Conservation (phyloP, 1,140 invertebrate species). For the Araneus ventricosus region DNA sequence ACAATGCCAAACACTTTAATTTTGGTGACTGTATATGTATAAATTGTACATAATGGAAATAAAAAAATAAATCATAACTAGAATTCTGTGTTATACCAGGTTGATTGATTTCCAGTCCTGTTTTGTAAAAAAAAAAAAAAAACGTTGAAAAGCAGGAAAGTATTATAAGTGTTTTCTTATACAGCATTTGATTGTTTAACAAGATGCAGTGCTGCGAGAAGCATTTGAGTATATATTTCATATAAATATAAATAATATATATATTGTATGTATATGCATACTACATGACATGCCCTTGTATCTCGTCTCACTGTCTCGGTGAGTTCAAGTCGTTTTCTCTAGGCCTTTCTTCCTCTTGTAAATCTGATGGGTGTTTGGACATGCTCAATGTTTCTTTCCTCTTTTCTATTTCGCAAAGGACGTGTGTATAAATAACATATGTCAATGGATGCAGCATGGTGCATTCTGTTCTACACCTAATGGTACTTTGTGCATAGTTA, state of each 20-base stretch:
- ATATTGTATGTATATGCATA: constrained; percentile 16
- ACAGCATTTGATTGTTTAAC: constrained; percentile 6
- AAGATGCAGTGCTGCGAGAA: not conserved
- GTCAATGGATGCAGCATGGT: constrained; percentile 35
- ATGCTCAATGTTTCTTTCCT: constrained; percentile 72
- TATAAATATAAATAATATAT: constrained; percentile 37
- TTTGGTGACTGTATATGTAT: constrained; percentile 47
- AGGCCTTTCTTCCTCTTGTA: constrained; percentile 44
- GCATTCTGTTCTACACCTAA: constrained; percentile 47
- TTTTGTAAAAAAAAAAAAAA: constrained; percentile 39
- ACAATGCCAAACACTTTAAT: constrained; percentile 34
- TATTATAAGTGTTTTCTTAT: constrained; percentile 35
- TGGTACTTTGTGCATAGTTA: constrained; percentile 56
- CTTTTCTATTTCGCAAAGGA: constrained; percentile 47
- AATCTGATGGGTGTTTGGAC: constrained; percentile 59
- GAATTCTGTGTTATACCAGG: constrained; percentile 28
- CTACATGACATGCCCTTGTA: not conserved
- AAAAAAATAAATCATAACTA: not conserved
- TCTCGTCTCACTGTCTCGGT: not conserved
- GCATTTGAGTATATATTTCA: constrained; percentile 1
- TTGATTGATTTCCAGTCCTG: constrained; percentile 8
- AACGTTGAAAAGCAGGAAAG: constrained; percentile 3
- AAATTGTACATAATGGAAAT: constrained; percentile 17
- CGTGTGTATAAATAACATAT: constrained; percentile 30
- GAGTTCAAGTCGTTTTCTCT: not conserved